Evolutionary conservation across 2,888 invertebrate species (phyloP), one percentile per base, ranked within the genome.

Genomic region (Melanargia galathea): DNA sequence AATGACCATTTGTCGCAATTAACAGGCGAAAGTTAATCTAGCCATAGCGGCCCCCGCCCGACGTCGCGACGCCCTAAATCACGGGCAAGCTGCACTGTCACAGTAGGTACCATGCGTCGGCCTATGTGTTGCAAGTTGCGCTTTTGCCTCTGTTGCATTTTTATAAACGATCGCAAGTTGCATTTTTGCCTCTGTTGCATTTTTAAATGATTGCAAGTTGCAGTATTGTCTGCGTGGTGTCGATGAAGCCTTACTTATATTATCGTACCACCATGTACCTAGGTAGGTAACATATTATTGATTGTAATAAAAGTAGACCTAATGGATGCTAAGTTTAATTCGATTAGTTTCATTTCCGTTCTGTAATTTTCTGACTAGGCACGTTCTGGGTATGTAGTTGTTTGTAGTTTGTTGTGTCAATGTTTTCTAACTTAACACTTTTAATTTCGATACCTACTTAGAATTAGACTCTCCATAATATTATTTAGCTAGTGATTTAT

Each of bases 61-160:
- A 82, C 79, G 86, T 81, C 87, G 83, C 87, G 88, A 81, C 87
- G 77, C 77, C 75, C 83, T 90, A 88, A 87, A 89, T 89, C 86
- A 88, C 84, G 65, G 72, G 58, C 73, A 72, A 62, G 68, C 70
- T 75, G 74, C 75, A 75, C 71, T 73, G 72, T 75, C 72, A 74
- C 74, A 71, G 60, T 6, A 8, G 5, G 6, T 11, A 13, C 20
- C 20, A 2, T 70, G 68, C 64, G 66, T 57, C 67, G 55, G 63
- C 69, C 33, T 63, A 58, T 60, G 46, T 55, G 52, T 55, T 58
- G 60, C 62, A 22, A 54, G 30, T n/a, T 33, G 22, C 51, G 33
- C 33, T 33, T 33, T 48, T 48, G 48, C 48, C 24, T 48, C 24
- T 48, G 26, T 48, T 48, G 22, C 43, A 43, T 11, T 26, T 26